Percentiles rank a stretch among this genome's conserved stretches.
Evolutionary conservation across 2,113 vertebrate genomes (phyloP).

Genomic region (Corvus cornix): DNA sequence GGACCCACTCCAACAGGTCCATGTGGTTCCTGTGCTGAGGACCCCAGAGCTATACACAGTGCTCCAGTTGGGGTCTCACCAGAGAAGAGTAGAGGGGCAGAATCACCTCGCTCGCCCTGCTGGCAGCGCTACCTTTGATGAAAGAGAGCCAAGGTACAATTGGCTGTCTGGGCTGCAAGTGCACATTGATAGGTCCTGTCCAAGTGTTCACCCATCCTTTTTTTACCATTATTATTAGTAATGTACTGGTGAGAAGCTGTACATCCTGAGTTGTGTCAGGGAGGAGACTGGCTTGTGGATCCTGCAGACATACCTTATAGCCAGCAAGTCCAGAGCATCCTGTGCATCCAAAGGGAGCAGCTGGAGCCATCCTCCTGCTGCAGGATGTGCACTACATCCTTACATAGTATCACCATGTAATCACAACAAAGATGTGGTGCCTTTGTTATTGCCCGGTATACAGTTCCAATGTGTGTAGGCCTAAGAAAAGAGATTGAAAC

Average conservation of each 20-base stretch:
- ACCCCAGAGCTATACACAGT: accelerated
- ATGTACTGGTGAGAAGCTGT: not conserved
- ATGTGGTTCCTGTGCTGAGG: not conserved
- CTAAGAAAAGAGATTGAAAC: not conserved
- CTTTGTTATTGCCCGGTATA: not conserved
- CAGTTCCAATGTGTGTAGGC: not conserved
- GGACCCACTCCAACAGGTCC: accelerated
- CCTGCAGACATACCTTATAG: not conserved
- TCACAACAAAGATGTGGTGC: not conserved
- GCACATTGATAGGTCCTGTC: accelerated
- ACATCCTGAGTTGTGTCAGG: not conserved
- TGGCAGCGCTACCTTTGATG: accelerated
- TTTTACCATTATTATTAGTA: not conserved
- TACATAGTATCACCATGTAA: accelerated
- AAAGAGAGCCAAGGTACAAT: not conserved
- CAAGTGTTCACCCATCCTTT: not conserved
- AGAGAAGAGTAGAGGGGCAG: not conserved
- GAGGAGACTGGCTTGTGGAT: not conserved
- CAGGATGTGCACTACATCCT: not conserved
- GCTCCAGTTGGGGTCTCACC: not conserved
- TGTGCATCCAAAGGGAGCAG: not conserved
- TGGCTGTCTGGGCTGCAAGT: not conserved
- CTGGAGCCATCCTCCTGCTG: not conserved
- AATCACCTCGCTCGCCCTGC: accelerated
- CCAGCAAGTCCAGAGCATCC: not conserved